These are phyloP conservation scores for Drosophila mayaguana DNA, from an alignment of 2,888 invertebrate genomes.

Conservation along the genomic window DNA sequence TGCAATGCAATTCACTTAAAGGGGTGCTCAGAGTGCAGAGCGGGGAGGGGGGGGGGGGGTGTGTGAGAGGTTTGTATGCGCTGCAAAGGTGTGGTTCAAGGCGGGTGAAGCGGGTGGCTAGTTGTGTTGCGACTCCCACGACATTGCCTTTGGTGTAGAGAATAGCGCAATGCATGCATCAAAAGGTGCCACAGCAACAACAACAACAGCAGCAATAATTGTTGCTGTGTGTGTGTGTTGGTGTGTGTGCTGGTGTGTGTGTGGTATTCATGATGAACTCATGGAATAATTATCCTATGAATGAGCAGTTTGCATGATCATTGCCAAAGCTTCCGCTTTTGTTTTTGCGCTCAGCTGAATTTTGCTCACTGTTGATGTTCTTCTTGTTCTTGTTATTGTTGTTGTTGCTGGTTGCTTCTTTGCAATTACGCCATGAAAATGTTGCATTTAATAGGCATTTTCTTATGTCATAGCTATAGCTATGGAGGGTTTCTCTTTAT, in stretches of 20 bases:
- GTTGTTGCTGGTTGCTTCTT: conserved; percentile 47
- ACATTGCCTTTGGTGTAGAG: conserved; percentile 66
- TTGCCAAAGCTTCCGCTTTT: conserved; percentile 82
- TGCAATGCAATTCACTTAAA: conserved; percentile 56
- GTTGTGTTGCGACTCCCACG: conserved; percentile 65
- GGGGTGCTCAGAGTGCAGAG: neutral
- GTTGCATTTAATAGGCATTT: conserved; percentile 78
- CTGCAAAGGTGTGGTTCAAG: conserved; percentile 8
- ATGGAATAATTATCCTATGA: conserved; percentile 83
- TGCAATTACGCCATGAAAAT: conserved; percentile 80
- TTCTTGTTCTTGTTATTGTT: conserved; percentile 22
- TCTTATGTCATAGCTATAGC: conserved; percentile 72
- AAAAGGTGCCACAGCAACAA: conserved; percentile 58
- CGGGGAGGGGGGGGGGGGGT: neutral
- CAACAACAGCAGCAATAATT: conserved; percentile 19
- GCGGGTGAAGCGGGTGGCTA: neutral
- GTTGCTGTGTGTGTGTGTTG: neutral
- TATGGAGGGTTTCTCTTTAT: conserved; percentile 18
- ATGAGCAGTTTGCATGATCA: conserved; percentile 82
- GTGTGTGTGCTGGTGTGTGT: conserved; percentile 22
- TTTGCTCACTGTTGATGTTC: conserved; percentile 36
- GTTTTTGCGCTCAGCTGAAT: conserved; percentile 70
- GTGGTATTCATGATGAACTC: conserved; percentile 67
- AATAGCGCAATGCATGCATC: conserved; percentile 65
- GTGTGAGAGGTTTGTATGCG: no score